Conservation (phyloP, 2,888 invertebrate species). For the Ptychoptera albimana region DNA sequence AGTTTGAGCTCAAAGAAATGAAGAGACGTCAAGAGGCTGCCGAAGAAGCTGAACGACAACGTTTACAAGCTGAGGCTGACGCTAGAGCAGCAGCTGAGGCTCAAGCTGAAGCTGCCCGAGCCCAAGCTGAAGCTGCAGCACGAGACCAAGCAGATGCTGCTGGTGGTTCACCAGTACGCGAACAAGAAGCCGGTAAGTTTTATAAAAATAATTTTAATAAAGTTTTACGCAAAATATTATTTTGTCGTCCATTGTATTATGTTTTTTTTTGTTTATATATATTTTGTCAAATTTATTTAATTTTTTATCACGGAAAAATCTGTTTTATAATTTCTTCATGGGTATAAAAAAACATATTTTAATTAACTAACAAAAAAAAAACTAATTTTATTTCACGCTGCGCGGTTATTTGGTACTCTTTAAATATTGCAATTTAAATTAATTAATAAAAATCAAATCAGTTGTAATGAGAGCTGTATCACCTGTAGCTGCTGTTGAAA, state of each 20-base stretch:
- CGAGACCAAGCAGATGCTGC: constrained; percentile 26
- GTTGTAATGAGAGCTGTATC: constrained; percentile 15
- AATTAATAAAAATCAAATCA: constrained; percentile 4
- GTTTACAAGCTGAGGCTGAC: constrained; percentile 38
- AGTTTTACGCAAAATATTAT: not conserved
- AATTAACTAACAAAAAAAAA: too few relatives aligned
- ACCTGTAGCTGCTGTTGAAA: constrained; percentile 14
- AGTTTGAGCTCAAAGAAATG: constrained; percentile 96
- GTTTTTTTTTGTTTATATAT: too few relatives aligned
- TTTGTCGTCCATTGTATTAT: not conserved
- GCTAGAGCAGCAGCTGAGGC: constrained; percentile 38
- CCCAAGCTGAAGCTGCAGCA: constrained; percentile 22
- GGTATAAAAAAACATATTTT: too few relatives aligned
- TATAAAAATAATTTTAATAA: not conserved
- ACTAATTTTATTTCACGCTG: too few relatives aligned
- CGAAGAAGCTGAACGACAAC: constrained; percentile 63
- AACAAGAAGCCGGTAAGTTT: constrained; percentile 22
- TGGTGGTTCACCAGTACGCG: constrained; percentile 20
- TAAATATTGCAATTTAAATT: too few relatives aligned
- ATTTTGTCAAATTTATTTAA: too few relatives aligned
- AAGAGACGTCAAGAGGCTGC: constrained; percentile 75
- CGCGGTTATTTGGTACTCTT: too few relatives aligned
- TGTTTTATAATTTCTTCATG: too few relatives aligned
- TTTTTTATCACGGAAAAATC: too few relatives aligned
- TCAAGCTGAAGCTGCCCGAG: constrained; percentile 24